These are phyloP conservation scores for Magallana gigas DNA, from an alignment of 1,140 invertebrate species.

Conservation along the genomic window DNA sequence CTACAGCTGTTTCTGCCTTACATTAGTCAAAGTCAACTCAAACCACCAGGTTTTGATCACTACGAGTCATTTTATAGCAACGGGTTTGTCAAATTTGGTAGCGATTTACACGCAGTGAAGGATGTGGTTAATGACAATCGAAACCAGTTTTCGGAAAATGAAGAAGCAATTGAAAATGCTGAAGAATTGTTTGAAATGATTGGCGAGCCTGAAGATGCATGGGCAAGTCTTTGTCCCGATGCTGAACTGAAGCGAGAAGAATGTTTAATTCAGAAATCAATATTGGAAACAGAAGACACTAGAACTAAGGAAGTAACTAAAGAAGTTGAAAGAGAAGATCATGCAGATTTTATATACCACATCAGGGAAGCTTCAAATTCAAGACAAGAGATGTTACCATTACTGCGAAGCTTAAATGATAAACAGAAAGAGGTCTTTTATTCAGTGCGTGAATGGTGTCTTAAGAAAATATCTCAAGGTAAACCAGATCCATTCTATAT, in stretches of 20 bases:
- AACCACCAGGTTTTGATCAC: not conserved
- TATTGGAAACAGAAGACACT: not conserved
- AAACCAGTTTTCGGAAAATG: not conserved
- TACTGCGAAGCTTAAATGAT: too few species aligned
- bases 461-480: not conserved
- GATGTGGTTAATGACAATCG: constrained; percentile 1
- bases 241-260: not conserved
- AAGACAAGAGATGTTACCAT: too few species aligned
- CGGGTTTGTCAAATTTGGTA: not conserved
- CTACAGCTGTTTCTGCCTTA: not conserved
- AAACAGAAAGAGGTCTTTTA: constrained; percentile 42
- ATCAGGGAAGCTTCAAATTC: not conserved
- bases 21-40: not conserved
- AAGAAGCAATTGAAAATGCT: constrained; percentile 22
- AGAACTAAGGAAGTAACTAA: not conserved
- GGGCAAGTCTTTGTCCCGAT: constrained; percentile 29
- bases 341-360: not conserved
- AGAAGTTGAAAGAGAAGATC: not conserved
- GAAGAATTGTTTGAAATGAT: not conserved
- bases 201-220: constrained; percentile 11
- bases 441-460: constrained; percentile 50
- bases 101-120: not conserved
- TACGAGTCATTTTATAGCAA: not conserved
- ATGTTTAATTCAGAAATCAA: not conserved
- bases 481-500: constrained; percentile 45